phyloP scores from a whole-genome alignment of 2,888 invertebrate genomes.

The Caradrina kadenii region DNA sequence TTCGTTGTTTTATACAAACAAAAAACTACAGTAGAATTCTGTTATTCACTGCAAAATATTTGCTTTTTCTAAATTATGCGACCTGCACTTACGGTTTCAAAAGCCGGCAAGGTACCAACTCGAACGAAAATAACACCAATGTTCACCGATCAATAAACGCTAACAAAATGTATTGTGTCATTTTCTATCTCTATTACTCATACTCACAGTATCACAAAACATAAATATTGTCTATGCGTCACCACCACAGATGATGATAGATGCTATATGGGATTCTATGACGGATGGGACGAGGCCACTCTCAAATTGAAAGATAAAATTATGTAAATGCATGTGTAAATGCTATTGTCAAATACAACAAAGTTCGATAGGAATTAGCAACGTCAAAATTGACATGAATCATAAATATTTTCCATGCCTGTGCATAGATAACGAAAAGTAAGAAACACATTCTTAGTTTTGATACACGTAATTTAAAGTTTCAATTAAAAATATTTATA shows the following conservation, averaged over 20 bases:
- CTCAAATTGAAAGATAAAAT: too few species aligned
- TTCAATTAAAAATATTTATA: too few species aligned
- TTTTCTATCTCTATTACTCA: conserved; percentile 30
- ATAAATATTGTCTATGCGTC: conserved; percentile 11
- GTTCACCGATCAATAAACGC: background rate
- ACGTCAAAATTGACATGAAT: background rate
- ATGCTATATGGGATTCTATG: background rate
- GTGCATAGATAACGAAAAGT: background rate
- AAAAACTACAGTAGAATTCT: background rate
- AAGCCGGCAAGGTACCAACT: too few species aligned
- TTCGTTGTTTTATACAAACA: background rate
- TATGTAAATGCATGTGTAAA: too few species aligned
- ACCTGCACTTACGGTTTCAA: conserved; percentile 20
- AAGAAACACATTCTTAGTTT: background rate
- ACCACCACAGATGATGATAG: conserved; percentile 5
- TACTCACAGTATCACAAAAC: background rate
- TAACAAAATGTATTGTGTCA: conserved; percentile 36
- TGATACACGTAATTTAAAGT: background rate
- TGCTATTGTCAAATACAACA: too few species aligned
- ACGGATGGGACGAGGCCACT: too few species aligned
- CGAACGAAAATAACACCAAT: conserved; percentile 13
- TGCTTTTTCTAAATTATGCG: background rate
- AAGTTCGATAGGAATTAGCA: background rate
- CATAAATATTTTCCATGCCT: background rate
- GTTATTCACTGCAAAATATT: conserved; percentile 2